Evolutionary conservation across 2,113 vertebrate genomes (phyloP).

Genomic region (Paradisaea rubra): DNA sequence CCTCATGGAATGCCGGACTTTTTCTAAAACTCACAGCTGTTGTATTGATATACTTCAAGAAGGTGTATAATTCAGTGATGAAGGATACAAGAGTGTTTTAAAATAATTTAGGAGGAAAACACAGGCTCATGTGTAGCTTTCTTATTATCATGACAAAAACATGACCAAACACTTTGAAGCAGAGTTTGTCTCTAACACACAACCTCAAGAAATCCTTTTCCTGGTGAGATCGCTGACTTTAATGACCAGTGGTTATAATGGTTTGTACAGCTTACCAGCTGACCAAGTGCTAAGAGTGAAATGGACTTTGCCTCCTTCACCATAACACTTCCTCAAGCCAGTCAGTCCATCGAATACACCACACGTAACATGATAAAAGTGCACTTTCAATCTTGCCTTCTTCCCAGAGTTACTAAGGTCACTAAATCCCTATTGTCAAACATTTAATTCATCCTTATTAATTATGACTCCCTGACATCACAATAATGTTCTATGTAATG

Average conservation of each 20-base stretch:
- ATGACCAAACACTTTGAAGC: not conserved
- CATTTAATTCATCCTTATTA: not conserved
- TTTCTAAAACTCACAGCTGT: not conserved
- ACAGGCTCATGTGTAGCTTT: not conserved
- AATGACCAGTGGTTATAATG: not conserved
- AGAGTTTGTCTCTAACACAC: not conserved
- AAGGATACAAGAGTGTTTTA: not conserved
- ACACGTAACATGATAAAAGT: fast-evolving
- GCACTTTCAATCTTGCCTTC: not conserved
- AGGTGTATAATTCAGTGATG: not conserved
- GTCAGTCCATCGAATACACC: not conserved
- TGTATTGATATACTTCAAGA: not conserved
- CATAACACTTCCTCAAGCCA: not conserved
- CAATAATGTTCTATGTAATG: not conserved
- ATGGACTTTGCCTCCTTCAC: not conserved
- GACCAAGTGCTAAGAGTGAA: not conserved
- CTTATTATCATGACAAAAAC: not conserved
- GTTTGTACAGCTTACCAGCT: not conserved
- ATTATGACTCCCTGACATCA: not conserved
- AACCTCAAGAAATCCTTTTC: not conserved
- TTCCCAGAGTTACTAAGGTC: not conserved
- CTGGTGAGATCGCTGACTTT: not conserved
- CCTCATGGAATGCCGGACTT: not conserved
- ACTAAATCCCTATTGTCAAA: not conserved
- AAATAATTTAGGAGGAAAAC: not conserved